These are phyloP conservation scores for Acrocephalus arundinaceus DNA, from an alignment of 2,113 vertebrate species.

Conservation along the genomic window DNA sequence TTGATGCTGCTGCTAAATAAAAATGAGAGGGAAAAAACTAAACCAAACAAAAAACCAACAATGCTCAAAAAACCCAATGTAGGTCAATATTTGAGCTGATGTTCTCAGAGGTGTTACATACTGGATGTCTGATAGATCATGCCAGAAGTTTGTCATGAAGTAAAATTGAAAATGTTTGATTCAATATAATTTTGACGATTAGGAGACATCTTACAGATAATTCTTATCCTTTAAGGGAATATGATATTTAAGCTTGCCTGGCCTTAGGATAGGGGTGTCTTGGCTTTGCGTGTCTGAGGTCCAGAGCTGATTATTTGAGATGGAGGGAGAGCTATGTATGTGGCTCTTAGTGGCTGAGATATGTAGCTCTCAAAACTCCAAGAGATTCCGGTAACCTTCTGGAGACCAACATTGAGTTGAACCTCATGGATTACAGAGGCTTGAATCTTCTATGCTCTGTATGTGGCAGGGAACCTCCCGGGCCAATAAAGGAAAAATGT, in stretches of 20 bases:
- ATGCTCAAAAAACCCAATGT: neutral
- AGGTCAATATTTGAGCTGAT: neutral
- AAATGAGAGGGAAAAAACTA: neutral
- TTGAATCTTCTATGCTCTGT: neutral
- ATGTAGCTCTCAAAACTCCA: neutral
- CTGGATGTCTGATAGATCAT: neutral
- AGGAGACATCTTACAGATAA: neutral
- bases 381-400: fast-evolving
- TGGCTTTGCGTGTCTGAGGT: neutral
- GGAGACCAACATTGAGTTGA: neutral
- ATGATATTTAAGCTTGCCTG: neutral
- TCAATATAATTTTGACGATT: neutral
- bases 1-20: conserved; percentile 6
- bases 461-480: neutral
- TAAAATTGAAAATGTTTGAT: neutral
- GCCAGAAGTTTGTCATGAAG: neutral
- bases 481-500: neutral
- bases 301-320: neutral
- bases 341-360: neutral
- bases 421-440: neutral
- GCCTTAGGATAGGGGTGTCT: neutral
- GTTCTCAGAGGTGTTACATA: neutral
- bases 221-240: neutral
- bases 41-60: neutral
- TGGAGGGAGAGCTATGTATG: neutral